Conservation (phyloP, 2,113 vertebrate genomes). For the Daphoenositta chrysoptera region DNA sequence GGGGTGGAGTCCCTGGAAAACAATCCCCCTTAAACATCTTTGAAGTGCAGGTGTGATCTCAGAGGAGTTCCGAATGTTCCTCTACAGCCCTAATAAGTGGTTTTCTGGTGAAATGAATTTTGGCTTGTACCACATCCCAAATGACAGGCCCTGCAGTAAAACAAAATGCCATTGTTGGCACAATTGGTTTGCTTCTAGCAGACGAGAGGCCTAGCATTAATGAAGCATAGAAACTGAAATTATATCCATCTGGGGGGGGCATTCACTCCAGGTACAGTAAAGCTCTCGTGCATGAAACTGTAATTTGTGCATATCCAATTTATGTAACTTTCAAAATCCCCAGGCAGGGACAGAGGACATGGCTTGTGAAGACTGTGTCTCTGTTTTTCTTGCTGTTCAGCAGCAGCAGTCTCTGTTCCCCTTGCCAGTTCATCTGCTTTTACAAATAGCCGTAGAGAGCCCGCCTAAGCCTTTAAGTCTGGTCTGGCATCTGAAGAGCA, state of each 20-base stretch:
- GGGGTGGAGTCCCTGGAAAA: neutral
- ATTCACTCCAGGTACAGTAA: neutral
- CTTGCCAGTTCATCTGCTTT: neutral
- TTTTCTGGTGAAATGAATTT: neutral
- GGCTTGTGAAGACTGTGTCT: neutral
- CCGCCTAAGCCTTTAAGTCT: neutral
- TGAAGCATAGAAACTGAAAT: slow-evolving; percentile 1
- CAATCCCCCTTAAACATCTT: neutral
- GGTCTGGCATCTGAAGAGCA: neutral
- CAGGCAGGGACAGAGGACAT: neutral
- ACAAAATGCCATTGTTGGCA: neutral
- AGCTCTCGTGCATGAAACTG: neutral
- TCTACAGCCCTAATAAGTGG: neutral
- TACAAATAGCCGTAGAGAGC: neutral
- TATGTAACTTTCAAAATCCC: neutral
- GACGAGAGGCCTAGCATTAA: neutral
- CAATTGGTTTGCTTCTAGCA: neutral
- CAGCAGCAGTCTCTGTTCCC: neutral
- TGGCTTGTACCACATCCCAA: neutral
- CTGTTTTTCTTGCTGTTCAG: neutral
- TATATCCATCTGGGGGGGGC: neutral
- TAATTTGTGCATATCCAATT: neutral
- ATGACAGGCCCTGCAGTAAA: neutral
- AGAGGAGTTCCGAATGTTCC: neutral
- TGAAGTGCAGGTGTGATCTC: neutral